Base-by-base conservation (phyloP, 2,888 invertebrate species). In the Microctonus hyperodae region DNA sequence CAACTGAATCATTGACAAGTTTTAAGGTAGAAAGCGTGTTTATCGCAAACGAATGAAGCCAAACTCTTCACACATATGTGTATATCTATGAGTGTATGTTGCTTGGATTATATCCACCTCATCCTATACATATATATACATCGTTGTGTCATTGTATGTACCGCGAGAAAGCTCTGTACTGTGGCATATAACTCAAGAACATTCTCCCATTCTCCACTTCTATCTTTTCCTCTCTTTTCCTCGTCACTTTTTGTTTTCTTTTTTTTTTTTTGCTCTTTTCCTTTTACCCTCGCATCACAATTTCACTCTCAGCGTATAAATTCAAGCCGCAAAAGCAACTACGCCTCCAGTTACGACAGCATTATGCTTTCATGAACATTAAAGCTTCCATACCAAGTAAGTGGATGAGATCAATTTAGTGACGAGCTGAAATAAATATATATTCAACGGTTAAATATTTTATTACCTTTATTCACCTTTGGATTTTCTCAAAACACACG, bases 11-110 rank as follows among this genome's bases (percentile, higher is more conserved):
- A 79, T 81, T 81, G 73, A 81, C 72, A 72, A 74, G 73, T 67
- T 74, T 75, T 80, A 79, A 81, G 79, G 79, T 80, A 78, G 75
- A 80, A 81, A 79, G 72, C 81, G 70, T 80, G 81, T 81, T 76
- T 74, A 70, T 74, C 67, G 73, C 62, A 65, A 59, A 68, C 58
- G 20, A 40, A 48, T 69, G 65, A 33, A 50, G 63, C 65, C 63
- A 65, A 66, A 69, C 40, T 61, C 57, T 62, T 66, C 64, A 40
- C 60, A 65, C 63, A n/a, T 20, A 33, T 48, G 66, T 68, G 69
- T 44, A 44, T 44, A n/a, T 44, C 1, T 44, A 44, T n/a, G n/a
- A 16, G 10, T 65, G 67, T 71, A 67, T 67, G 72, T 73, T 73
- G 73, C 69, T 76, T 74, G 70, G 74, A 78, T 78, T 77, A 79